Conservation (phyloP, 2,113 vertebrate species). For the Ascaphus truei region DNA sequence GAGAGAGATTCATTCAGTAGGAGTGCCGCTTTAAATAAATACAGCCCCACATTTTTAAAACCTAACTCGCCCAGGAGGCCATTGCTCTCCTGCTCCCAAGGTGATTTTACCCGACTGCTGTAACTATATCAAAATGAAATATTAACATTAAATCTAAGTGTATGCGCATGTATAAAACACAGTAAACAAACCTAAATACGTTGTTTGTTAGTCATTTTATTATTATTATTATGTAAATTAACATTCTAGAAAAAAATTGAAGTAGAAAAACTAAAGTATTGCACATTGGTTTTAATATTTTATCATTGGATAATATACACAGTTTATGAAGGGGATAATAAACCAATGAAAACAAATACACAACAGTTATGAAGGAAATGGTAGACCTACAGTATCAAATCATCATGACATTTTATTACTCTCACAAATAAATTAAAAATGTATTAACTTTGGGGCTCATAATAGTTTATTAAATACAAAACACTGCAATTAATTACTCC, state of each 20-base stretch:
- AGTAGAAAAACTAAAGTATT: constrained; percentile 5
- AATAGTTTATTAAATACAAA: not conserved
- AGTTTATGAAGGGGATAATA: not conserved
- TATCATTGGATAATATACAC: not conserved
- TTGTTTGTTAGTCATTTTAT: not conserved
- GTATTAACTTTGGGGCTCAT: not conserved
- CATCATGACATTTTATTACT: not conserved
- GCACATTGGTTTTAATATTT: not conserved
- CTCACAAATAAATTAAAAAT: not conserved
- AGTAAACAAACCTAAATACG: too few species aligned
- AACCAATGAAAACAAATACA: too few species aligned
- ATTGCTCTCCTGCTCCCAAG: too few species aligned
- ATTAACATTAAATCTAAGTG: too few species aligned
- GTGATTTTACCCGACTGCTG: too few species aligned
- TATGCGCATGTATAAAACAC: too few species aligned
- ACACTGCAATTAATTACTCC: not conserved
- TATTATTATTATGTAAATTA: constrained; percentile 3
- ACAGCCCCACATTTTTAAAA: too few species aligned
- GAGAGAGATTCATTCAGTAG: too few species aligned
- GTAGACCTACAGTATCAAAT: not conserved
- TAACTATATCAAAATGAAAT: too few species aligned
- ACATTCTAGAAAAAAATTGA: not conserved
- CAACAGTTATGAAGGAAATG: not conserved
- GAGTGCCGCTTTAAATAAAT: too few species aligned
- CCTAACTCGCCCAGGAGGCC: too few species aligned